Conservation (phyloP, 2,797 vertebrate genomes). For the Pangasius larnaudii region DNA sequence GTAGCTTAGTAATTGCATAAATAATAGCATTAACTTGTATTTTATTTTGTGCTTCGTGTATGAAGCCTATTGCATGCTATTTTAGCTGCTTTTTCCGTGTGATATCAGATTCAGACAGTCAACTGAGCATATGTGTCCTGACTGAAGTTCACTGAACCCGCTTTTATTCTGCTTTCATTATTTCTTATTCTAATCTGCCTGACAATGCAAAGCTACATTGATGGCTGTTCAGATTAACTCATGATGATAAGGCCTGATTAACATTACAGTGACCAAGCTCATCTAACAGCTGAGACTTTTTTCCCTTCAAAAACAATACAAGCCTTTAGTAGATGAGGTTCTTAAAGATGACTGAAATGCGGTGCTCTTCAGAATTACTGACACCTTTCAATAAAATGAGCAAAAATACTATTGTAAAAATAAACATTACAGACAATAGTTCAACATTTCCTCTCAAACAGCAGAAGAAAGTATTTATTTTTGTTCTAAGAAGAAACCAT, state of each 20-base stretch:
- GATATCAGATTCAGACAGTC: neutral
- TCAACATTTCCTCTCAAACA: conserved; percentile 3
- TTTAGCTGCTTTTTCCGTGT: neutral
- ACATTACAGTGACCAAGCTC: neutral
- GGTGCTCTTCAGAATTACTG: neutral
- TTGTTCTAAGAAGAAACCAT: neutral
- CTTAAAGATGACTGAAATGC: neutral
- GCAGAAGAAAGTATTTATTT: neutral
- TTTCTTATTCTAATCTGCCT: neutral
- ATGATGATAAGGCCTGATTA: neutral
- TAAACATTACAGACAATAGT: neutral
- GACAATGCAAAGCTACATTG: neutral
- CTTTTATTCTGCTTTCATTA: neutral
- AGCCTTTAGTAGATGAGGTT: neutral
- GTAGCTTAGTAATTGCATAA: neutral
- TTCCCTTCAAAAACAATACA: neutral
- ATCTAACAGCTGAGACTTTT: neutral
- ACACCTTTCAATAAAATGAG: neutral
- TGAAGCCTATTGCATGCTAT: neutral
- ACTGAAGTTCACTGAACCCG: neutral
- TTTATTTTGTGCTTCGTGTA: neutral
- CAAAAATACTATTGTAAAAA: neutral
- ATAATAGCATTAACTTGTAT: neutral
- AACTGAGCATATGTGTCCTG: neutral
- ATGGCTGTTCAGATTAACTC: neutral